Evolutionary conservation across 30 jellyfish, hydroid and myxozoan genomes (phyloP).

Genomic region (Hydractinia symbiolongicarpus): DNA sequence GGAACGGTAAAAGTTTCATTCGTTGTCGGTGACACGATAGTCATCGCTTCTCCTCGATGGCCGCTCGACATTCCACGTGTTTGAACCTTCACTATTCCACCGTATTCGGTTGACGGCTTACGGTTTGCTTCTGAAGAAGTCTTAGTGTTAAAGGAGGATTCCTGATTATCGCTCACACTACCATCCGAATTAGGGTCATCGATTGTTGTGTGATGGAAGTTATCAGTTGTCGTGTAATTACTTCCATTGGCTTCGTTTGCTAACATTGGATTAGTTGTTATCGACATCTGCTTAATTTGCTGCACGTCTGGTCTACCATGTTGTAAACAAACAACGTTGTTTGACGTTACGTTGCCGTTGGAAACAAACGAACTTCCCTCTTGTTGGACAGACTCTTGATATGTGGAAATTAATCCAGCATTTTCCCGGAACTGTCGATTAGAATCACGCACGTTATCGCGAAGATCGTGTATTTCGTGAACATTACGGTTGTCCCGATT

Average conservation of each 20-base stretch:
- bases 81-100: background rate
- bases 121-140: background rate
- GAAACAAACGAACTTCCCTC: background rate
- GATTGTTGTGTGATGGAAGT: too few species aligned
- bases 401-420: background rate
- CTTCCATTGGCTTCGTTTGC: background rate
- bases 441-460: too few species aligned
- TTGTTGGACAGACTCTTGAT: background rate
- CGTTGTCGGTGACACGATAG: background rate
- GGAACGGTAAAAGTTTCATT: background rate
- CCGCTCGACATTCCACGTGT: conserved; percentile 1
- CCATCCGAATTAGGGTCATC: too few species aligned
- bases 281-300: background rate
- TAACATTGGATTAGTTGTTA: background rate
- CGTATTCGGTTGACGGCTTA: background rate
- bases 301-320: conserved; percentile 8
- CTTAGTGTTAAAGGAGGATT: too few species aligned
- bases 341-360: background rate
- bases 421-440: conserved; percentile 5
- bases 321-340: conserved; percentile 19
- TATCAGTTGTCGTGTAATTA: too few species aligned
- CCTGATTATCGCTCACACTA: too few species aligned
- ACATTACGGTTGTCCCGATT: conserved; percentile 23
- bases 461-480: conserved; percentile 22
- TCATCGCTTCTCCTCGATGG: conserved; percentile 10